A percentile compares a stretch with the other conserved stretches of the same genome.
Conservation (phyloP, 1,140 invertebrate species). For the Steinernema khuongi region DNA sequence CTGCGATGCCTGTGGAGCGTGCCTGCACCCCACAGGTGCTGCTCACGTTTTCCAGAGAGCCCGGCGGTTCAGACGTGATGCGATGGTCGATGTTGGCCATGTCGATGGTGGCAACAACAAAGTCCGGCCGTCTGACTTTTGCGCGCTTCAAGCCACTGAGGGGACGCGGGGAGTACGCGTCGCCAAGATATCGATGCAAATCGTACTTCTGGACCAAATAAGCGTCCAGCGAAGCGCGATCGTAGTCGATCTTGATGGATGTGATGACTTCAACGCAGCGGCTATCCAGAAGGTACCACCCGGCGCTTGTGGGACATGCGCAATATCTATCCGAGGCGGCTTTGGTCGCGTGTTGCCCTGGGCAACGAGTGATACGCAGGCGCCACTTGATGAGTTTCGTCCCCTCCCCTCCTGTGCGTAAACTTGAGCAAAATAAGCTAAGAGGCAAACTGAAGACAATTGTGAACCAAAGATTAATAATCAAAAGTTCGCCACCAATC, state of each 20-base stretch:
- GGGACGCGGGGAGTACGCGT: background rate
- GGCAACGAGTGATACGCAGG: slow-evolving; percentile 14
- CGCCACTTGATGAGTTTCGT: background rate
- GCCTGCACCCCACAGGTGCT: slow-evolving; percentile 49
- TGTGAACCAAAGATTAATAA: background rate
- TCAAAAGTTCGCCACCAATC: background rate
- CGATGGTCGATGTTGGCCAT: background rate
- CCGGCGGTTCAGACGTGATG: background rate
- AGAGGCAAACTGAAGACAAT: background rate
- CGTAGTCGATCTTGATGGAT: background rate
- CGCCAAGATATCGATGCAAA: slow-evolving; percentile 5
- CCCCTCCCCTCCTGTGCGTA: background rate
- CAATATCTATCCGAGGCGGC: background rate
- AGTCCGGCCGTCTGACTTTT: background rate
- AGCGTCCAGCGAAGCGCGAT: slow-evolving; percentile 13
- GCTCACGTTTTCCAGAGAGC: slow-evolving; percentile 25
- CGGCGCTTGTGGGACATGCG: background rate
- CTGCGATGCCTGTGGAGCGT: slow-evolving; percentile 44
- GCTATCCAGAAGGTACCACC: background rate
- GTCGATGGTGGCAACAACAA: slow-evolving; percentile 1
- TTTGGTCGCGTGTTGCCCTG: slow-evolving; percentile 9
- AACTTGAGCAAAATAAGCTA: background rate
- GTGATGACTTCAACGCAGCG: background rate
- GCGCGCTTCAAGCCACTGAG: background rate
- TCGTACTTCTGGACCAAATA: slow-evolving; percentile 28